Percentiles rank a stretch among this genome's conserved stretches.
Evolutionary conservation across 2,113 vertebrate species (phyloP).

Genomic region (Hypanus sabinus): DNA sequence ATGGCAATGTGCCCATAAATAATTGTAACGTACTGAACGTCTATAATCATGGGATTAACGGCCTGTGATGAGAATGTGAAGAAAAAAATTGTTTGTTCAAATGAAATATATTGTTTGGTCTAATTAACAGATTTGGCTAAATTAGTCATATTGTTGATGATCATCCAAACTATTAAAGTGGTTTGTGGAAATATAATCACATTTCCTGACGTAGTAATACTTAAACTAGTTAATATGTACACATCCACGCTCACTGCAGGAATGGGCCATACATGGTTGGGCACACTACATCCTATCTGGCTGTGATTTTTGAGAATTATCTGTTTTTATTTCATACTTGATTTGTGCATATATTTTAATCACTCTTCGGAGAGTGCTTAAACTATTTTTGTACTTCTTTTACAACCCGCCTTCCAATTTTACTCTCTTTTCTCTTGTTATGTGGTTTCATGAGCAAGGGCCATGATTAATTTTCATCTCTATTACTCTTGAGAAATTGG

Average conservation of each 20-base stretch:
- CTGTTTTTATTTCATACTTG: no score
- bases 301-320: background rate
- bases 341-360: no score
- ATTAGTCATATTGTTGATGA: background rate
- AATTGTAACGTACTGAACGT: background rate
- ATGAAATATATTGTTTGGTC: background rate
- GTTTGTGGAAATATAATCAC: background rate
- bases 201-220: background rate
- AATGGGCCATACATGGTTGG: background rate
- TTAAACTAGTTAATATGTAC: background rate
- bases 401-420: no score
- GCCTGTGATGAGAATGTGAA: background rate
- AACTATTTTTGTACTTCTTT: no score
- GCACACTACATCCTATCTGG: no score
- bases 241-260: background rate
- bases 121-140: background rate
- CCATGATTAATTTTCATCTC: no score
- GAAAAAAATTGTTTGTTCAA: background rate
- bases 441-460: no score
- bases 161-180: background rate
- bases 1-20: background rate
- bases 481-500: no score
- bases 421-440: no score
- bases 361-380: no score
- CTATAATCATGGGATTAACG: background rate